A percentile compares a stretch with the other conserved stretches of the same genome.
Evolutionary conservation across 2,888 invertebrate genomes (phyloP).

Genomic region (Leucophenga montana): DNA sequence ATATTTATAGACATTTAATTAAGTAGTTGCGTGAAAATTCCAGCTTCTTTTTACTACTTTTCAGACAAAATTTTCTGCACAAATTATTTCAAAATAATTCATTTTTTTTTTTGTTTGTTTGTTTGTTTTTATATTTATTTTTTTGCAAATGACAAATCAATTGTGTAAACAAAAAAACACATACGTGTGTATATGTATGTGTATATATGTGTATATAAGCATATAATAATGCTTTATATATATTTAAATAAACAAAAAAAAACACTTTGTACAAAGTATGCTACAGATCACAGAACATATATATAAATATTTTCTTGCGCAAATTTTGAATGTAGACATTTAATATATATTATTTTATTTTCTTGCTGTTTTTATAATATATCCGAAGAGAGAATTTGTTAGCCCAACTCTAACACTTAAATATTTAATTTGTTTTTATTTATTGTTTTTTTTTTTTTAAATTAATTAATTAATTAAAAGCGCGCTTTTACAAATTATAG

Average conservation of each 20-base stretch:
- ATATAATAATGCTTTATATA: constrained; percentile 52
- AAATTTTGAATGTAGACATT: constrained; percentile 33
- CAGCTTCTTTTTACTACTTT: constrained; percentile 30
- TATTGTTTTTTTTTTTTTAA: constrained; percentile 47
- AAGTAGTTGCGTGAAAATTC: constrained; percentile 36
- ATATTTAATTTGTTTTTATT: constrained; percentile 30
- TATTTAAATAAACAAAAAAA: constrained; percentile 37
- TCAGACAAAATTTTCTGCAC: constrained; percentile 39
- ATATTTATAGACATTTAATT: constrained; percentile 22
- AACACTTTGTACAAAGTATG: constrained; percentile 73
- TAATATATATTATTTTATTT: no score
- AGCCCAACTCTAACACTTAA: constrained; percentile 38
- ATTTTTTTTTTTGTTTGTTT: constrained; percentile 33
- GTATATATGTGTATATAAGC: no score
- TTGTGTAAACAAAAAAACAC: constrained; percentile 44
- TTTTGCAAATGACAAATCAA: constrained; percentile 53
- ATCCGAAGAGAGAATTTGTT: constrained; percentile 40
- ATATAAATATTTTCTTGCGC: constrained; percentile 48
- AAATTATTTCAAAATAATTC: constrained; percentile 24
- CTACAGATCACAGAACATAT: constrained; percentile 74
- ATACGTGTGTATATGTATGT: no score
- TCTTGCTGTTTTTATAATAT: constrained; percentile 38
- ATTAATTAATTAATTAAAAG: constrained; percentile 25
- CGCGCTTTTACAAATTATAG: constrained; percentile 9
- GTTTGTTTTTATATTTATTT: constrained; percentile 28